phyloP scores from a whole-genome alignment of 2,113 vertebrate species.

The Murina feae region DNA sequence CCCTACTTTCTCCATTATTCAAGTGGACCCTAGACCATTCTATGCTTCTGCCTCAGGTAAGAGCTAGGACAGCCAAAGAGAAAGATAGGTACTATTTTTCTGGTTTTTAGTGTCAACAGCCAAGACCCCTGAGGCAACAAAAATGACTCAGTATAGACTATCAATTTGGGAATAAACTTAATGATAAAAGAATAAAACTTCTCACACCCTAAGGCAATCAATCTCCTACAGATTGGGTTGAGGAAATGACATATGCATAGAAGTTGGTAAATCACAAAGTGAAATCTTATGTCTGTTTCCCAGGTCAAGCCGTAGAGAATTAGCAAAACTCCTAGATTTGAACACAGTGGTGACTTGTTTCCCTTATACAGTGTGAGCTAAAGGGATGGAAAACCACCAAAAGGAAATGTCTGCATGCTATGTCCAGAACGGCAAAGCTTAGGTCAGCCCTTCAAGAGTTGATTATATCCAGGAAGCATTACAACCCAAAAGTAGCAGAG shows the following conservation, averaged over 20 bases:
- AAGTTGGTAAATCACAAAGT: constrained; percentile 12
- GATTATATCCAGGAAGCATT: background rate
- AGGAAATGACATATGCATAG: background rate
- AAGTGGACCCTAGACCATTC: background rate
- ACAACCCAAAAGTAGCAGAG: background rate
- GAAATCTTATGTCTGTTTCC: background rate
- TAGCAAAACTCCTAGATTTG: background rate
- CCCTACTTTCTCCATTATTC: background rate
- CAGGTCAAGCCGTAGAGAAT: background rate
- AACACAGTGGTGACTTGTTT: background rate
- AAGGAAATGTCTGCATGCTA: background rate
- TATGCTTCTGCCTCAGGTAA: background rate
- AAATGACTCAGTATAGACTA: constrained; percentile 5
- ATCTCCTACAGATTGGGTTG: background rate
- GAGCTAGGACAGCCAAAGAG: background rate
- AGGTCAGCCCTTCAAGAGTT: background rate
- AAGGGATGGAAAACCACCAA: background rate
- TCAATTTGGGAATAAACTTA: background rate
- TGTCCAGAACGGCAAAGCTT: background rate
- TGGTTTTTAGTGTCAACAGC: constrained; percentile 31
- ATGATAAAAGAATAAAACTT: background rate
- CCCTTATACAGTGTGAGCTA: background rate
- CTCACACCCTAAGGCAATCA: background rate
- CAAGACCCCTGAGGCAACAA: constrained; percentile 26
- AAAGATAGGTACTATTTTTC: constrained; percentile 20